Conservation (phyloP, 2,888 invertebrate species). For the Cataglyphis livida region DNA sequence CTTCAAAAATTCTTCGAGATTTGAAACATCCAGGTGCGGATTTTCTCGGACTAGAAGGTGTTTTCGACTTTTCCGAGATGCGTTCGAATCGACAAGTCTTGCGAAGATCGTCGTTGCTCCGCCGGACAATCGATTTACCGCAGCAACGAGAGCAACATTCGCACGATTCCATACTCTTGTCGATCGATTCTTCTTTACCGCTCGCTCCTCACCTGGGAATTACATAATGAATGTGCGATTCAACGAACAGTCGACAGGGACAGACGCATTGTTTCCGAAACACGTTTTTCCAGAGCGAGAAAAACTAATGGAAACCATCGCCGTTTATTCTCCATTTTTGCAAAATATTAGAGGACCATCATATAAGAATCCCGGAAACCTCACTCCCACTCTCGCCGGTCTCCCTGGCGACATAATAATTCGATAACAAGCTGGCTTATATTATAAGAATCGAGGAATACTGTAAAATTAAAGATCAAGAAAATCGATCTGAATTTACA, state of each 20-base stretch:
- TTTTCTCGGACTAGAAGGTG: slow-evolving; percentile 70
- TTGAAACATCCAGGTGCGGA: slow-evolving; percentile 50
- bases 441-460: not conserved
- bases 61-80: slow-evolving; percentile 77
- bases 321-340: slow-evolving; percentile 18
- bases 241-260: not conserved
- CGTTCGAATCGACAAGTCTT: slow-evolving; percentile 77
- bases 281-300: not conserved
- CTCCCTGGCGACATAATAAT: slow-evolving; percentile 42
- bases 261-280: not conserved
- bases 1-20: not conserved
- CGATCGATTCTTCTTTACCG: not conserved
- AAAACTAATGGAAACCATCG: not conserved
- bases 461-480: not conserved
- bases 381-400: slow-evolving; percentile 28
- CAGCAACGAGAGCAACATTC: slow-evolving; percentile 82
- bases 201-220: not conserved
- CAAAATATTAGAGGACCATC: not conserved
- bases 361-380: slow-evolving; percentile 10
- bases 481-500: not conserved
- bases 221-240: slow-evolving; percentile 8
- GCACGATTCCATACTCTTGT: slow-evolving; percentile 71
- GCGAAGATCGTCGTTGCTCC: slow-evolving; percentile 69
- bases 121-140: slow-evolving; percentile 70
- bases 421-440: slow-evolving; percentile 16